A percentile compares a stretch with the other conserved stretches of the same genome.
Evolutionary conservation across 1,140 invertebrate species (phyloP).

Genomic region (Parasteatoda tepidariorum): DNA sequence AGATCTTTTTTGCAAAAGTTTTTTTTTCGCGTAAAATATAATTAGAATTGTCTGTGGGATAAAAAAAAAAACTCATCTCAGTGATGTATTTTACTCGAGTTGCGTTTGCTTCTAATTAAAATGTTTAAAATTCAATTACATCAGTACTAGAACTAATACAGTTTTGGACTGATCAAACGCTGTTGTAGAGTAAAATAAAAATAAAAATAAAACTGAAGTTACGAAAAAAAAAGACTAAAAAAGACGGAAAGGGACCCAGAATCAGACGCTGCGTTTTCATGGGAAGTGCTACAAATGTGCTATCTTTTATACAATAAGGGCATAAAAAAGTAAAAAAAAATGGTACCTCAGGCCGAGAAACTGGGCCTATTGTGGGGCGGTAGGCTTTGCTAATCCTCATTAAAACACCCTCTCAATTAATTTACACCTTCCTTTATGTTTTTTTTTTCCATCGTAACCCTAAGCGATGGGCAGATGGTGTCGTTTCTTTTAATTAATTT

Average conservation of each 20-base stretch:
- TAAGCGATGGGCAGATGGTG: too few species aligned
- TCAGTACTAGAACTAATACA: too few species aligned
- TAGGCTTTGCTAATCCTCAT: not conserved
- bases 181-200: not conserved
- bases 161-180: too few species aligned
- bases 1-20: too few species aligned
- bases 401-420: constrained; percentile 16
- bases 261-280: constrained; percentile 11
- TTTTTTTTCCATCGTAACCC: not conserved
- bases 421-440: not conserved
- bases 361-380: not conserved
- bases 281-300: constrained; percentile 14
- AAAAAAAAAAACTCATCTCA: too few species aligned
- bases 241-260: not conserved
- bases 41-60: too few species aligned
- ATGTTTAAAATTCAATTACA: constrained; percentile 24
- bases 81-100: too few species aligned
- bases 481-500: too few species aligned
- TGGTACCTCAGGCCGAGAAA: not conserved
- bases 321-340: not conserved
- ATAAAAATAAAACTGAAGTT: too few species aligned
- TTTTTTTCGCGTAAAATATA: too few species aligned
- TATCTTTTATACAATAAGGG: not conserved
- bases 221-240: not conserved
- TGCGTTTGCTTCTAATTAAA: not conserved